Evolutionary conservation across 2,888 invertebrate genomes (phyloP), one percentile per base, ranked within the genome.

Genomic region (Hypercompe scribonia): DNA sequence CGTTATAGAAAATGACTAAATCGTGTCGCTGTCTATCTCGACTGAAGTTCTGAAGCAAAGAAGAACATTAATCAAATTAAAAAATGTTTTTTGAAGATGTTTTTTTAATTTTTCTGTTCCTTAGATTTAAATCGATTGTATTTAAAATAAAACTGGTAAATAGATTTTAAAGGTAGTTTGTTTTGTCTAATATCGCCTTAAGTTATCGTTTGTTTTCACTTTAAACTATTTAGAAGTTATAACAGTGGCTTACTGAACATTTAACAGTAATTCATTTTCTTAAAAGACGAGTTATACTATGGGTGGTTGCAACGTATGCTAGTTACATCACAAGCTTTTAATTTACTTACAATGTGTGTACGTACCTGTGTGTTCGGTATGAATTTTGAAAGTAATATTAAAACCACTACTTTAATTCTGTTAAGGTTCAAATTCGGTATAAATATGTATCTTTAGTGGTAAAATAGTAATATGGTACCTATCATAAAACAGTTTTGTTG

Each of bases 191-290:
- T 74, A 69, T 66, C 61, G 2, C 65, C 63, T 71, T 63, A 74
- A 78, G 81, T 75, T 68, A 66, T 65, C 79, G 78, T 58, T 73
- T 18, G 66, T 36, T 74, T 83, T 80, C 73, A 74, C 75, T 71
- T 78, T 66, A 67, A 71, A 84, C 73, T 77, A 78, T 71, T 78
- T 74, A 82, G 81, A 80, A 82, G 75, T 72, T 74, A 78, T 74
- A 71, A 84, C 74, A 73, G 73, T 71, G 34, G 36, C n/a, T n/a
- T 39, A 42, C 18, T 42, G 2, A 18, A 42, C 15, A 42, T 42
- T 18, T 42, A 18, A 42, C 3, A 18, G 42, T 15, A 15, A 18
- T 42, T 2, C 5, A 21, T 46, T 46, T 18, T 21, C 21, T 5
- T 46, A 5, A n/a, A 21, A 46, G 5, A 46, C 42, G 42, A 2